These are phyloP conservation scores for Bos taurus DNA, from an alignment of 2,113 vertebrate genomes.

Conservation along the genomic window DNA sequence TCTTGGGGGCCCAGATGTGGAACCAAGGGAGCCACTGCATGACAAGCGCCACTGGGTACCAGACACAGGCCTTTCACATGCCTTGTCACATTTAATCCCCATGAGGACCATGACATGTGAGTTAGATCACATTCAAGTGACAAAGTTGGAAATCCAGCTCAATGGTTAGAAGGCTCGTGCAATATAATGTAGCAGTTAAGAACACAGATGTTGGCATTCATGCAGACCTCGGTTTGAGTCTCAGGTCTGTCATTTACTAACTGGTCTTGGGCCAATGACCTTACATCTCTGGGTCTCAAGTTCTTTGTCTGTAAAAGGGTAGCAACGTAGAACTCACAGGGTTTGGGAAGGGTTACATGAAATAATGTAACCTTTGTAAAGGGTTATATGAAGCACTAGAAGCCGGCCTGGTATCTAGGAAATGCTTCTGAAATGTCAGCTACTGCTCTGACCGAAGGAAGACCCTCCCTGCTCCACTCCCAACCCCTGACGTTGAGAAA, in stretches of 20 bases:
- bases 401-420: neutral
- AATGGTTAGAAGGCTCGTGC: rapidly evolving
- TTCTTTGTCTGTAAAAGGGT: neutral
- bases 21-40: neutral
- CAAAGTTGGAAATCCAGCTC: neutral
- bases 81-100: neutral
- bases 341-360: neutral
- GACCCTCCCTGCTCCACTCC: rapidly evolving
- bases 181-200: neutral
- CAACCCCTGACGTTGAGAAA: neutral
- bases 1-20: neutral
- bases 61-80: too few species aligned
- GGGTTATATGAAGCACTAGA: too few species aligned
- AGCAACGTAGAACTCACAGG: neutral
- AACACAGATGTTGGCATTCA: neutral
- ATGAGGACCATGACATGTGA: rapidly evolving
- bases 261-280: neutral
- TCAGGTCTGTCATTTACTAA: neutral
- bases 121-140: neutral
- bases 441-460: neutral
- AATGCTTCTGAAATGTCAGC: neutral
- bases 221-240: neutral
- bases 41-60: neutral
- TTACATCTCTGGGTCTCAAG: neutral
- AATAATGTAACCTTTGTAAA: too few species aligned